Evolutionary conservation across 2,888 invertebrate genomes (phyloP).

Genomic region (Molorchus minor): DNA sequence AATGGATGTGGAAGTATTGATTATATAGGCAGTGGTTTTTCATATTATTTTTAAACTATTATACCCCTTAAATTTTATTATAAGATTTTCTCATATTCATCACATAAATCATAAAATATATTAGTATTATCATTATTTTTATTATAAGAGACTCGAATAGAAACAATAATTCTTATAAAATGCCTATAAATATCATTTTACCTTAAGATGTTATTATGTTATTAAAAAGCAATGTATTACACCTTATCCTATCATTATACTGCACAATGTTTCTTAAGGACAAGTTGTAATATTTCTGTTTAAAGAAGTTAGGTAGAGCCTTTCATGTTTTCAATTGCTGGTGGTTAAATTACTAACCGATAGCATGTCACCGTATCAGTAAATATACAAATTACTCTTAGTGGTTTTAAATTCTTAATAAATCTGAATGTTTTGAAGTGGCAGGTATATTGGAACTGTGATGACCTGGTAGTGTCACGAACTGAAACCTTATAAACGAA

Average conservation of each 20-base stretch:
- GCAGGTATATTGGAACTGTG: slow-evolving; percentile 31
- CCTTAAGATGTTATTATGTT: too few relatives aligned
- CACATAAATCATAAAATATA: too few relatives aligned
- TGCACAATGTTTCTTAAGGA: not conserved
- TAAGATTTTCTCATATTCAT: too few relatives aligned
- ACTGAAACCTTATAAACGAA: slow-evolving; percentile 39
- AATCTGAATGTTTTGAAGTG: slow-evolving; percentile 47
- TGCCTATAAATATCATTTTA: too few relatives aligned
- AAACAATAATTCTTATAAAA: too few relatives aligned
- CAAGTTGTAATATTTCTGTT: not conserved
- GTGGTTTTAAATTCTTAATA: slow-evolving; percentile 46
- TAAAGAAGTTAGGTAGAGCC: slow-evolving; percentile 12
- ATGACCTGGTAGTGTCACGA: slow-evolving; percentile 38
- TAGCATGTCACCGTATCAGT: slow-evolving; percentile 44
- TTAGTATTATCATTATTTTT: too few relatives aligned
- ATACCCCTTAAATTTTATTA: too few relatives aligned
- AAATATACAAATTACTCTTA: slow-evolving; percentile 48
- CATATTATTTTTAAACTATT: too few relatives aligned
- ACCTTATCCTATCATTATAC: not conserved
- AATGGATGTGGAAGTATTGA: too few relatives aligned
- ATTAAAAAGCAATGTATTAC: too few relatives aligned
- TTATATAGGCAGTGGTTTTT: too few relatives aligned
- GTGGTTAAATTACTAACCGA: slow-evolving; percentile 31
- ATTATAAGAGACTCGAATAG: too few relatives aligned
- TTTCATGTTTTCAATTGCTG: slow-evolving; percentile 34